These are phyloP conservation scores for Circaetus cinerascens DNA, from an alignment of 2,113 vertebrate genomes.

Conservation along the genomic window DNA sequence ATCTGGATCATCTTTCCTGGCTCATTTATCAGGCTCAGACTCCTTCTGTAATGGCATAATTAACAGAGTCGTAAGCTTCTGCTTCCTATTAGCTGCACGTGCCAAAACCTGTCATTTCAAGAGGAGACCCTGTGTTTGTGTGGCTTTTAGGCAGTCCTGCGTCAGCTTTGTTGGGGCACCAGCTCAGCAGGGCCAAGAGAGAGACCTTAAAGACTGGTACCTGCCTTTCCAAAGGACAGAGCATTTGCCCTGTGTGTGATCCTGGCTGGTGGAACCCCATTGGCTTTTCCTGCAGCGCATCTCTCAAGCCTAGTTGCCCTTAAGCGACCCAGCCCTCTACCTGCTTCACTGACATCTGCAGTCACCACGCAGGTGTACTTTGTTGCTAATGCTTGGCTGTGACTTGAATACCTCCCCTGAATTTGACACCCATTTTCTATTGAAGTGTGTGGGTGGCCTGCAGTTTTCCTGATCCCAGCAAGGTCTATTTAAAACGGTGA, in stretches of 20 bases:
- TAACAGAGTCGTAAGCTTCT: background rate
- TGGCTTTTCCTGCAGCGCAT: background rate
- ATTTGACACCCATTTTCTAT: background rate
- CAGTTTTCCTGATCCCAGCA: background rate
- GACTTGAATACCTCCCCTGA: background rate
- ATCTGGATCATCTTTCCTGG: background rate
- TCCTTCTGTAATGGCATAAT: background rate
- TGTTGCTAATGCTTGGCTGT: background rate
- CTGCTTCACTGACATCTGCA: background rate
- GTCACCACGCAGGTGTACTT: background rate
- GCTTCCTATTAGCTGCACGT: background rate
- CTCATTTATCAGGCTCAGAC: slow-evolving; percentile 19
- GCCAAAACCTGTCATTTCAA: background rate
- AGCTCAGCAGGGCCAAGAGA: background rate
- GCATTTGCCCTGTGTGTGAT: fast-evolving
- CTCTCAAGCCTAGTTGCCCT: background rate
- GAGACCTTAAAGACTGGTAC: fast-evolving
- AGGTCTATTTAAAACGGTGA: background rate
- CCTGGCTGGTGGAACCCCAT: background rate
- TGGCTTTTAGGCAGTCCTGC: background rate
- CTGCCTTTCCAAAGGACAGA: background rate
- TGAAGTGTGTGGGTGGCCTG: background rate
- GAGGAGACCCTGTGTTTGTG: background rate
- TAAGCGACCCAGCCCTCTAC: background rate
- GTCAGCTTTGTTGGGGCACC: background rate